These are phyloP conservation scores for Noctua janthina DNA, from an alignment of 2,888 invertebrate species.

Conservation along the genomic window DNA sequence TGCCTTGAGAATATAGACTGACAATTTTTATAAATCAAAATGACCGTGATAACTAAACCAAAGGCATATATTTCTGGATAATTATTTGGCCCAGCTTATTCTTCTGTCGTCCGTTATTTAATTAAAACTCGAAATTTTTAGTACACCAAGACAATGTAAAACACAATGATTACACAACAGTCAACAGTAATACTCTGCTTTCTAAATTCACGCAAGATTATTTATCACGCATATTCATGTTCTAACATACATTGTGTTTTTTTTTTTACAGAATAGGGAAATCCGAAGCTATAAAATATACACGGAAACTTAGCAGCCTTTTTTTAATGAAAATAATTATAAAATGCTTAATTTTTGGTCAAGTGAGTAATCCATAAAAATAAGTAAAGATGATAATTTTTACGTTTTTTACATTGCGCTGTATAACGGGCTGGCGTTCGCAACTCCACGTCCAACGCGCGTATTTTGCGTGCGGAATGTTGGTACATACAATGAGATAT, in stretches of 20 bases:
- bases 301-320: not conserved
- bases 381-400: too few species aligned
- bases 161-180: constrained; percentile 25
- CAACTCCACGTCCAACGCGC: too few species aligned
- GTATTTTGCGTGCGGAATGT: too few species aligned
- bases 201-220: constrained; percentile 25
- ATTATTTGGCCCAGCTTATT: too few species aligned
- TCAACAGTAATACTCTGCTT: constrained; percentile 9
- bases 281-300: not conserved
- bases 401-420: too few species aligned
- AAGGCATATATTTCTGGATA: not conserved
- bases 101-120: not conserved
- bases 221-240: constrained; percentile 8
- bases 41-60: not conserved
- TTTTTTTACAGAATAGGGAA: not conserved
- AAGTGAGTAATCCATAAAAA: not conserved
- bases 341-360: not conserved
- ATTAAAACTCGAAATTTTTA: not conserved
- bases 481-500: not conserved
- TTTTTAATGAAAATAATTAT: not conserved
- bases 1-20: not conserved
- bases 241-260: not conserved
- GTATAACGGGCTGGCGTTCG: too few species aligned
- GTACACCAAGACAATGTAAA: constrained; percentile 44
- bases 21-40: not conserved